Conservation (phyloP, 2,797 vertebrate species). For the Discoglossus pictus region DNA sequence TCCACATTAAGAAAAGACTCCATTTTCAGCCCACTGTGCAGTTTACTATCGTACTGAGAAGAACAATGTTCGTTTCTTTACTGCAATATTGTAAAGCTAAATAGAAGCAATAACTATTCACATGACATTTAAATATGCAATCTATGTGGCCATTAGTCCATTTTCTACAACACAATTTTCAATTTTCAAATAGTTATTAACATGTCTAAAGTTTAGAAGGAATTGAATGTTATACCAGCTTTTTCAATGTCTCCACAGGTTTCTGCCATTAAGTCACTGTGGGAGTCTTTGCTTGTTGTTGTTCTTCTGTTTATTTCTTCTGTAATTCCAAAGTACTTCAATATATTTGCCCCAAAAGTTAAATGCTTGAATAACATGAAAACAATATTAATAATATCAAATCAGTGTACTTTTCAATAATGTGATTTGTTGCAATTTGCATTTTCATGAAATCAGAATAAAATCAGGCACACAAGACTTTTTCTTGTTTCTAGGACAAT, state of each 20-base stretch:
- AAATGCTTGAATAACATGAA: neutral
- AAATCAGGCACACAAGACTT: no score
- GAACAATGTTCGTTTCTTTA: neutral
- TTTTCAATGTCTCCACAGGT: constrained; percentile 13
- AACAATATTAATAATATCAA: neutral
- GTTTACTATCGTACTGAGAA: constrained; percentile 18
- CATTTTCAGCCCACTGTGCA: constrained; percentile 18
- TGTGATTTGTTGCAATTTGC: no score
- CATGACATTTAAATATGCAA: constrained; percentile 19
- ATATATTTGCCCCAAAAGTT: constrained; percentile 9
- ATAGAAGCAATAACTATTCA: neutral
- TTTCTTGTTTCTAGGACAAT: no score
- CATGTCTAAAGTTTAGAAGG: constrained; percentile 14
- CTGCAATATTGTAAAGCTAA: neutral
- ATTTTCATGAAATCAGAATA: no score
- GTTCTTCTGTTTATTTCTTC: no score
- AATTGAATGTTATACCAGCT: constrained; percentile 6
- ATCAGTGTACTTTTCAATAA: constrained; percentile 10
- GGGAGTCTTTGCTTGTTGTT: constrained; percentile 5
- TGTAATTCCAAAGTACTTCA: no score
- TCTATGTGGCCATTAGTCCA: constrained; percentile 10
- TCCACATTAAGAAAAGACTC: constrained; percentile 3
- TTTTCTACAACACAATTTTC: constrained; percentile 10
- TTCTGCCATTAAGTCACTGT: constrained; percentile 3
- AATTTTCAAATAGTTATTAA: constrained; percentile 23